Percentiles rank a stretch among this genome's conserved stretches.
Conservation (phyloP, 37 sponge, comb jelly and placozoan genomes). For the Spongia lamella region DNA sequence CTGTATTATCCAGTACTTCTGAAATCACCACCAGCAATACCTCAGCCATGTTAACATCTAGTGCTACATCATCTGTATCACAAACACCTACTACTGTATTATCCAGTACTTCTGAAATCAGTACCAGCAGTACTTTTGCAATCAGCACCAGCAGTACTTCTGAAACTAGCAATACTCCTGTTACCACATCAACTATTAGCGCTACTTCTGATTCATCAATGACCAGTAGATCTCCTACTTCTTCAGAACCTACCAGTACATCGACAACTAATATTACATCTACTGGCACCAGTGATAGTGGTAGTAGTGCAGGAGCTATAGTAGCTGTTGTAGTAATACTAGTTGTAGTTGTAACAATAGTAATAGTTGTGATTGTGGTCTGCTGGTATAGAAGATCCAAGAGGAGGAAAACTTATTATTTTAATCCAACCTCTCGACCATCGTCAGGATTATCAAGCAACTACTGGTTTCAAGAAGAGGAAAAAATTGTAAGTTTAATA, state of each 20-base stretch:
- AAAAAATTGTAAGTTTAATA: slow-evolving; percentile 73
- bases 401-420: slow-evolving; percentile 25
- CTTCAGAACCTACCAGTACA: not conserved
- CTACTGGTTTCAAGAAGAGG: slow-evolving; percentile 57
- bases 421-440: not conserved
- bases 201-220: not conserved
- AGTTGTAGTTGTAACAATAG: slow-evolving; percentile 9
- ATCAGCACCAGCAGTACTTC: not conserved
- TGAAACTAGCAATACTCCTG: not conserved
- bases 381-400: slow-evolving; percentile 8
- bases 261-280: not conserved
- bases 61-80: not conserved
- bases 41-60: not conserved
- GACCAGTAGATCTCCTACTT: not conserved
- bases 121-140: not conserved
- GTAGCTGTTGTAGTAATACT: slow-evolving; percentile 16
- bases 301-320: not conserved
- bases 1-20: not conserved
- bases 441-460: slow-evolving; percentile 10
- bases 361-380: slow-evolving; percentile 11
- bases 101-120: not conserved
- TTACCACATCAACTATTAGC: slow-evolving; percentile 2
- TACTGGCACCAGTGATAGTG: not conserved
- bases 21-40: not conserved
- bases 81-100: not conserved